These are phyloP conservation scores for Megalopta genalis DNA, from an alignment of 1,140 invertebrate genomes.

Conservation along the genomic window DNA sequence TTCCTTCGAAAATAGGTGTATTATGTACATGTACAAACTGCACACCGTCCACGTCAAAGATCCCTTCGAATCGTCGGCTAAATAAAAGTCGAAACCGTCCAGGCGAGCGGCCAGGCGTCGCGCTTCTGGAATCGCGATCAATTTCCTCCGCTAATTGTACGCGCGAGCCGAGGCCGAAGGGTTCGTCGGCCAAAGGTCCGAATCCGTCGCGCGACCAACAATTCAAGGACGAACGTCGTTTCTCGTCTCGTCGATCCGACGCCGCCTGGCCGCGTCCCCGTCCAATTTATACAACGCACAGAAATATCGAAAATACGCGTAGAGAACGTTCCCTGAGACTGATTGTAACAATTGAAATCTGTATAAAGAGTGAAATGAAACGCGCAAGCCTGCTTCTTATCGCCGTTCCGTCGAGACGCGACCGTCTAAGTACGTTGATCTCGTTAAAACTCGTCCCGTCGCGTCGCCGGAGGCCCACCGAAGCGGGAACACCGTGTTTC, in stretches of 20 bases:
- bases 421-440: conserved; percentile 1
- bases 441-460: not conserved
- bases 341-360: conserved; percentile 74
- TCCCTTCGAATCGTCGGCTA: conserved; percentile 46
- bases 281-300: conserved; percentile 61
- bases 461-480: not conserved
- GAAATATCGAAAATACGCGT: conserved; percentile 71
- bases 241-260: no score
- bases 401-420: not conserved
- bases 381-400: conserved; percentile 12
- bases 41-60: conserved; percentile 34
- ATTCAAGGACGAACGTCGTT: not conserved
- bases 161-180: no score
- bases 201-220: not conserved
- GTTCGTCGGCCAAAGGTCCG: no score
- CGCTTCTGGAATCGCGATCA: not conserved
- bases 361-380: conserved; percentile 52
- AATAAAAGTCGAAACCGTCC: conserved; percentile 54
- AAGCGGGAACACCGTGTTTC: no score
- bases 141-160: no score
- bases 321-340: conserved; percentile 77
- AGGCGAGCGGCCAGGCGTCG: not conserved
- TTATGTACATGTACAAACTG: conserved; percentile 62
- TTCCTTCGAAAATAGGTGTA: conserved; percentile 64
- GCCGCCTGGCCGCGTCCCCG: conserved; percentile 44